A percentile compares a stretch with the other conserved stretches of the same genome.
Evolutionary conservation across 1,140 invertebrate genomes (phyloP).

Genomic region (Aethina tumida): DNA sequence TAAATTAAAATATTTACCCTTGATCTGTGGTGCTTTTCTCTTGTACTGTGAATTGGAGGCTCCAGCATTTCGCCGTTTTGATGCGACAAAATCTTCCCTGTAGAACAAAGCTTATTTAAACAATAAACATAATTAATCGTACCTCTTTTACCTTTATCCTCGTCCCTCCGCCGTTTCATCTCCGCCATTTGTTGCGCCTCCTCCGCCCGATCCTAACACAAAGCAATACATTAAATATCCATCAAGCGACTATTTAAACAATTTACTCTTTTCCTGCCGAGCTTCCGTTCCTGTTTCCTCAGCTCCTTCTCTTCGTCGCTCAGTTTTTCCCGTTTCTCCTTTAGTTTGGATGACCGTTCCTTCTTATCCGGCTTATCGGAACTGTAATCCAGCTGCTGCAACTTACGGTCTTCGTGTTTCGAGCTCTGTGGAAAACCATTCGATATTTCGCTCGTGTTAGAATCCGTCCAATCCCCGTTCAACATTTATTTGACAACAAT

Average conservation of each 20-base stretch:
- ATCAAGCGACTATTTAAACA: not conserved
- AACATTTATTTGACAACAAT: too few species aligned
- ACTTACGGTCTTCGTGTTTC: slow-evolving; percentile 46
- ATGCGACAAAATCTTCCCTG: slow-evolving; percentile 38
- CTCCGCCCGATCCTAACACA: slow-evolving; percentile 53
- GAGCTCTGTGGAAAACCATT: slow-evolving; percentile 34
- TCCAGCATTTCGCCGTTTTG: slow-evolving; percentile 48
- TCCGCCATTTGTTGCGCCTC: slow-evolving; percentile 47
- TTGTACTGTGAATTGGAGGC: slow-evolving; percentile 24
- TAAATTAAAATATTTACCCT: slow-evolving; percentile 23
- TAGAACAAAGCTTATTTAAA: slow-evolving; percentile 12
- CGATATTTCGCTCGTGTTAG: too few species aligned
- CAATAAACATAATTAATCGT: slow-evolving; percentile 2
- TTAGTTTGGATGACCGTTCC: slow-evolving; percentile 53
- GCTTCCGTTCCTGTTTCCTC: slow-evolving; percentile 64
- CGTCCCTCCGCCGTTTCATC: slow-evolving; percentile 63
- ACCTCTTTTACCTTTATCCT: slow-evolving; percentile 54
- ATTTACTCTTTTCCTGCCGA: slow-evolving; percentile 60
- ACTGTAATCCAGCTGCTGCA: slow-evolving; percentile 25
- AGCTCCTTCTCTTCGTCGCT: slow-evolving; percentile 58
- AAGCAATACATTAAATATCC: not conserved
- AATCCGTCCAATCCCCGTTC: too few species aligned
- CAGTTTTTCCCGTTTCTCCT: slow-evolving; percentile 44
- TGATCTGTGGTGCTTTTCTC: slow-evolving; percentile 48
- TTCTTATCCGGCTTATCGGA: slow-evolving; percentile 48